Evolutionary conservation across 2,888 invertebrate species (phyloP).

Genomic region (Ectemnius lituratus): DNA sequence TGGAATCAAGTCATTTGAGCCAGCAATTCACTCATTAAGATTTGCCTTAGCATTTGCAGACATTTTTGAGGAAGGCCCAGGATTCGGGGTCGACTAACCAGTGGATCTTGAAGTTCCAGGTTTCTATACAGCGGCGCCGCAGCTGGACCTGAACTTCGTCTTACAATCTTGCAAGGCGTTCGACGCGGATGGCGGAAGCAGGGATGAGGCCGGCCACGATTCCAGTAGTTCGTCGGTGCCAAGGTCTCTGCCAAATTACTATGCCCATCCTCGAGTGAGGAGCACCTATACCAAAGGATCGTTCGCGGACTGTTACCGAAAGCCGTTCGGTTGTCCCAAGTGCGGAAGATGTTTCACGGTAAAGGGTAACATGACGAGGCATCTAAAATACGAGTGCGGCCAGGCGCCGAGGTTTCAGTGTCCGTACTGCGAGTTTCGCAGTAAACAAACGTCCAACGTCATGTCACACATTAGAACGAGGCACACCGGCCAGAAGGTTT

Average conservation of each 20-base stretch:
- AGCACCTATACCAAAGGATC: slow-evolving; percentile 42
- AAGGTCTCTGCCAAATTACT: slow-evolving; percentile 44
- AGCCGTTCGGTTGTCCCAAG: slow-evolving; percentile 71
- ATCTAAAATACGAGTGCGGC: slow-evolving; percentile 74
- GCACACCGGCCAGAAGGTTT: slow-evolving; percentile 62
- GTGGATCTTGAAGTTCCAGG: slow-evolving; percentile 65
- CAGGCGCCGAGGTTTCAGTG: slow-evolving; percentile 72
- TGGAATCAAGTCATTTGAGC: neutral
- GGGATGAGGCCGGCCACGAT: slow-evolving; percentile 33
- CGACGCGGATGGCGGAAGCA: slow-evolving; percentile 39
- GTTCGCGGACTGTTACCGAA: slow-evolving; percentile 49
- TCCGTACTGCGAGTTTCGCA: slow-evolving; percentile 73
- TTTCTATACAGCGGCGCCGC: slow-evolving; percentile 62
- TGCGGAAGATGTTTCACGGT: slow-evolving; percentile 73
- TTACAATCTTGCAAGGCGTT: slow-evolving; percentile 58
- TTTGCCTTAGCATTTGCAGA: neutral
- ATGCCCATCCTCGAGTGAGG: slow-evolving; percentile 42
- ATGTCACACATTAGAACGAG: slow-evolving; percentile 70
- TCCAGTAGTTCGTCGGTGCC: slow-evolving; percentile 23
- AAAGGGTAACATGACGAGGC: slow-evolving; percentile 74
- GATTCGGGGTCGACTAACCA: slow-evolving; percentile 27
- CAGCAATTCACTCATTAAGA: neutral
- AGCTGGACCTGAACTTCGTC: slow-evolving; percentile 64
- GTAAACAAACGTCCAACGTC: slow-evolving; percentile 73
- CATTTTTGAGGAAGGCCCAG: neutral